These are phyloP conservation scores for Odontophorus gujanensis DNA, from an alignment of 2,113 vertebrate genomes.

Conservation along the genomic window DNA sequence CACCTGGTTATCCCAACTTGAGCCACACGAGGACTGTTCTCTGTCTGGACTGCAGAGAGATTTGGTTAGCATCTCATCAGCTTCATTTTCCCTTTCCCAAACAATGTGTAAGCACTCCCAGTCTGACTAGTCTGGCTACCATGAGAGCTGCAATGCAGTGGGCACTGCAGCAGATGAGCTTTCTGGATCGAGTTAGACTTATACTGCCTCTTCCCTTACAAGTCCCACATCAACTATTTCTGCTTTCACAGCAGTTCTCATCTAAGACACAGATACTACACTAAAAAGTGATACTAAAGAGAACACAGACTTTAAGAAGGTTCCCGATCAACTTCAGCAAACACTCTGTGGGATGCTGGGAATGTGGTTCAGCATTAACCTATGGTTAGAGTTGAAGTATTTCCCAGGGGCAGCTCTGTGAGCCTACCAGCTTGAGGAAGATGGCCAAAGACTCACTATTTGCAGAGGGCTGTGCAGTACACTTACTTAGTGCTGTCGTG, in stretches of 20 bases:
- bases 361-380: background rate
- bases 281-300: background rate
- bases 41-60: constrained; percentile 73
- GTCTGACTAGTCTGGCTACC: background rate
- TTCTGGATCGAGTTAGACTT: background rate
- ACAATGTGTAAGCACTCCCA: background rate
- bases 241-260: background rate
- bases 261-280: background rate
- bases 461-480: too few species aligned
- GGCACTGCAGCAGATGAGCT: background rate
- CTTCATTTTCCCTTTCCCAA: background rate
- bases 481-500: constrained; percentile 77
- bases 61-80: background rate
- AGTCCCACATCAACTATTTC: background rate
- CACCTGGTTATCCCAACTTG: constrained; percentile 72
- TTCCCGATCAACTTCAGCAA: background rate
- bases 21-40: constrained; percentile 69
- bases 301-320: background rate
- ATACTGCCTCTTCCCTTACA: background rate
- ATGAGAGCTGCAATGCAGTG: background rate
- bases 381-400: background rate
- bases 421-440: background rate
- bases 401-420: background rate
- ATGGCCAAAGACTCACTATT: background rate
- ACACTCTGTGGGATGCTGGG: background rate